Evolutionary conservation across 2,888 invertebrate genomes (phyloP), one percentile per base, ranked within the genome.

Genomic region (Rhagium mordax): DNA sequence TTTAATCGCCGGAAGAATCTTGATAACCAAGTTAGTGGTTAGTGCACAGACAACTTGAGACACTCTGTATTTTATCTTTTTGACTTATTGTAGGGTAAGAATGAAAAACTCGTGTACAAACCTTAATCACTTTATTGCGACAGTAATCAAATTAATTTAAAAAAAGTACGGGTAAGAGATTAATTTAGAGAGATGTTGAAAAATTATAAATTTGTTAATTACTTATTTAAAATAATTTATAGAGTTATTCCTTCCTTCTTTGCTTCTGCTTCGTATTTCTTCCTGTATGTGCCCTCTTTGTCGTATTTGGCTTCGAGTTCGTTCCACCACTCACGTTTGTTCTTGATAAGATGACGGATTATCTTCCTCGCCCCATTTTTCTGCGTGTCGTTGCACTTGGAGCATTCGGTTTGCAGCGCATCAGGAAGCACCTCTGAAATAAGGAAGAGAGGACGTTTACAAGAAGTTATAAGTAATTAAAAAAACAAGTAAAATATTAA

Each of bases 271-370:
- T 91, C 90, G 86, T 93, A 94, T 84, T 90, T 91, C 84, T 89
- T 88, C 82, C 89, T 89, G 89, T 91, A 94, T 62, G 87, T 84
- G 48, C 92, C 91, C 0, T 90, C 88, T 4, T 93, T 92, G 85
- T 95, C 95, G 84, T 90, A 95, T 85, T 93, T 93, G 53, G 85
- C 89, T 70, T 91, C 88, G 48, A 95, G 86, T 75, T 90, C 88
- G 1, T 89, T 89, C 93, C 93, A 95, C 81, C 90, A 86, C 0
- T 89, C 89, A 0, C 89, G 88, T 80, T 93, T 91, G 33, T 93
- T 89, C 72, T 93, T 90, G 77, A 93, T 91, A 73, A 95, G 87
- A 81, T 88, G 90, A 24, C 90, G 89, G 47, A 94, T 90, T 10
- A 93, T 91, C 75, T 89, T 92, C 79, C 91, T 91, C 24, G 92